A percentile compares a stretch with the other conserved stretches of the same genome.
These are phyloP conservation scores for Numenius arquata DNA, from an alignment of 2,113 vertebrate genomes.

Conservation along the genomic window DNA sequence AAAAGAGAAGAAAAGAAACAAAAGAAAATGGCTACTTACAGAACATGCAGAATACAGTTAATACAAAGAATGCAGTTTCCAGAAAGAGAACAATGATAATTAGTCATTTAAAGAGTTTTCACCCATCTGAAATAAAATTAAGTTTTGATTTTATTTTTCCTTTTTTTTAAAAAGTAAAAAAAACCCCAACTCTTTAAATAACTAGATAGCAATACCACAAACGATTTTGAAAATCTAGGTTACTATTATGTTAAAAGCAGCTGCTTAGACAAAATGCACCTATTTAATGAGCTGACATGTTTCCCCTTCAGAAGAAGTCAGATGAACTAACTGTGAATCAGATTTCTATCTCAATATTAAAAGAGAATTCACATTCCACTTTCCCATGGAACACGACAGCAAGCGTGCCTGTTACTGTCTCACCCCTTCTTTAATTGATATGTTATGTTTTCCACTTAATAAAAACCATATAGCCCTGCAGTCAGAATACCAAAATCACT, in stretches of 20 bases:
- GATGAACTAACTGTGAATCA: not conserved
- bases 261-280: not conserved
- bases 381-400: not conserved
- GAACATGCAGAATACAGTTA: not conserved
- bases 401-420: constrained; percentile 22
- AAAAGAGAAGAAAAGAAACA: not conserved
- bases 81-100: not conserved
- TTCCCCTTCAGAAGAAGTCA: not conserved
- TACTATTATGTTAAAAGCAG: not conserved
- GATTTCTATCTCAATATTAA: constrained; percentile 1
- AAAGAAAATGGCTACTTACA: not conserved
- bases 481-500: constrained; percentile 52
- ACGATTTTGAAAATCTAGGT: not conserved
- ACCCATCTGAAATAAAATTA: not conserved
- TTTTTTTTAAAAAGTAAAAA: not conserved
- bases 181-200: not conserved
- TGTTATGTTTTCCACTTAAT: constrained; percentile 48
- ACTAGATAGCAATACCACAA: not conserved
- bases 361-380: constrained; percentile 25
- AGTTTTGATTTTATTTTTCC: not conserved
- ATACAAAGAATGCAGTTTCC: not conserved
- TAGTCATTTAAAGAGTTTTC: not conserved
- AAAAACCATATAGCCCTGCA: constrained; percentile 48
- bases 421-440: constrained; percentile 20
- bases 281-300: not conserved